Percentiles rank a stretch among this genome's conserved stretches.
Conservation (phyloP, 2,888 invertebrate genomes). For the Vanessa cardui region DNA sequence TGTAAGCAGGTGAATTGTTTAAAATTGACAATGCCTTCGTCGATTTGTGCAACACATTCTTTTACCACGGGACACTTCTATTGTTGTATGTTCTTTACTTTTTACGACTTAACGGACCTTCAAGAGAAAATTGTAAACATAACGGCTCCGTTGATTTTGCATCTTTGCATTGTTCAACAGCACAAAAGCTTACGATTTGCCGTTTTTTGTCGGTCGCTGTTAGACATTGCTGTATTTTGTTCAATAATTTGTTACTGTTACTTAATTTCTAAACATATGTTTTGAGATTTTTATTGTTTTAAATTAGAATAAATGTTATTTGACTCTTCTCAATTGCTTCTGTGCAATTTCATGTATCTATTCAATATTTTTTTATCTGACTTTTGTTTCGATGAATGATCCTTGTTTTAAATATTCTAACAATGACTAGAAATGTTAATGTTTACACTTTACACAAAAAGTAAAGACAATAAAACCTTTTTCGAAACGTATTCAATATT, state of each 20-base stretch:
- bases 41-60: conserved; percentile 61
- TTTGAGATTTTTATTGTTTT: conserved; percentile 37
- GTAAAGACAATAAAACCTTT: no score
- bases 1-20: conserved; percentile 75
- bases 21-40: conserved; percentile 55
- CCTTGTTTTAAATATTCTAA: background rate
- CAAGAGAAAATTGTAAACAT: conserved; percentile 70
- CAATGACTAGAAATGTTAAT: no score
- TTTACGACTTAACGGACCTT: conserved; percentile 68
- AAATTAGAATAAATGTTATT: conserved; percentile 40
- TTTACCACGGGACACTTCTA: conserved; percentile 39
- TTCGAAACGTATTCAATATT: no score
- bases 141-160: conserved; percentile 69
- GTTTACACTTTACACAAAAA: no score
- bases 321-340: conserved; percentile 39
- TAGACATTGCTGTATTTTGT: conserved; percentile 34
- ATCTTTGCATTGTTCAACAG: conserved; percentile 68
- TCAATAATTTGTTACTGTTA: conserved; percentile 41
- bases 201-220: conserved; percentile 37
- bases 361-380: conserved; percentile 12
- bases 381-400: background rate
- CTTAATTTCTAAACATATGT: conserved; percentile 40
- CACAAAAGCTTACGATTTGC: conserved; percentile 60
- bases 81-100: conserved; percentile 55
- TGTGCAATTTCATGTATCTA: conserved; percentile 9